Evolutionary conservation across 2,113 vertebrate species (phyloP), one percentile per base, ranked within the genome.

Genomic region (Peromyscus leucopus): DNA sequence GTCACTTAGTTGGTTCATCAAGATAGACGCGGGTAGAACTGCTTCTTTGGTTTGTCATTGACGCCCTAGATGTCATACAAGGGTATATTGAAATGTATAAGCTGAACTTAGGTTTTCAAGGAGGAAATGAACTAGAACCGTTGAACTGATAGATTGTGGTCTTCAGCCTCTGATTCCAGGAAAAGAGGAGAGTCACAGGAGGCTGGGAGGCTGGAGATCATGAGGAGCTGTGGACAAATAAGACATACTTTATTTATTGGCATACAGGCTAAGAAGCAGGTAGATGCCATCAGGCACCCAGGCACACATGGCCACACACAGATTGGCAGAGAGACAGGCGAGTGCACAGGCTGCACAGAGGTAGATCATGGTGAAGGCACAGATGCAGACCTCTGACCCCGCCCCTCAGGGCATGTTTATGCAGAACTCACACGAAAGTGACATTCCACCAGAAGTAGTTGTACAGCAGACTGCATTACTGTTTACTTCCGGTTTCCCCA

Each of bases 121-220:
- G 59, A 89, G 90, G 22, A 93, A 91, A 76, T 76, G 96, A 95
- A 95, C 83, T 84, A 74, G 55, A 89, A 72, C 17, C 17, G 1
- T 6, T 61, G 59, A 61, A 61, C 59, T 61, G 19, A 55, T 12
- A 55, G 55, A 61, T 61, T 42, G 74, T 75, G 39, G 22, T 75
- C 24, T 46, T 75, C 22, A 42, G 13, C 21, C 12, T 75, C 39
- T 42, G 21, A 12, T 75, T 75, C 22, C 22, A 42, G 72, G 9
- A 26, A n/a, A 75, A 11, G 24, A 46, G 12, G 71, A 7, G 74
- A 24, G 39, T 46, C 74, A 26, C 39, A 46, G 74, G 39, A 76
- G 74, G 22, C 42, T 11, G 3, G 39, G 42, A 76, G 11, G 26
- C 28, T 46, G 42, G 74, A 76, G 74, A 28, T 76, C 42, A 28